Conservation (phyloP, 1,140 invertebrate species). For the Homarus americanus region DNA sequence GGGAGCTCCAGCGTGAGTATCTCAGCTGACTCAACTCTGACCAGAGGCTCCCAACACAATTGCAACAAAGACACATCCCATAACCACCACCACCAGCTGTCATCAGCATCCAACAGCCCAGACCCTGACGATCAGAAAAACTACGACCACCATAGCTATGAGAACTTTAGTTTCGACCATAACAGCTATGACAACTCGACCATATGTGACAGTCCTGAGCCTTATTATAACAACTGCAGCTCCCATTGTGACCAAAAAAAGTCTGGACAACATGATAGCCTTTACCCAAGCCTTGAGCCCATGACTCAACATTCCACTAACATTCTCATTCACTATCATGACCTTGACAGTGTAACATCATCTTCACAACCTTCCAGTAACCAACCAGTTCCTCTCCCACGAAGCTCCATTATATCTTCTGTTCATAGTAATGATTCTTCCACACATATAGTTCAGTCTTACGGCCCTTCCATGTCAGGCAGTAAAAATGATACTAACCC, state of each 20-base stretch:
- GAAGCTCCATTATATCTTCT: slow-evolving; percentile 73
- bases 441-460: slow-evolving; percentile 72
- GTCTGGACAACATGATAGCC: neutral
- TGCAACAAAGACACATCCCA: slow-evolving; percentile 26
- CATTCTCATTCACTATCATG: slow-evolving; percentile 72
- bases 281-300: slow-evolving; percentile 46
- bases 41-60: slow-evolving; percentile 37
- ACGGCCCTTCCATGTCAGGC: slow-evolving; percentile 52
- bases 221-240: slow-evolving; percentile 40
- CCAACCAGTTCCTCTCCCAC: slow-evolving; percentile 60
- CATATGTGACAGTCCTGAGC: slow-evolving; percentile 38
- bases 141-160: slow-evolving; percentile 55
- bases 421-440: slow-evolving; percentile 69
- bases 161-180: slow-evolving; percentile 53
- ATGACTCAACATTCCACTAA: slow-evolving; percentile 73
- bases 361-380: slow-evolving; percentile 10
- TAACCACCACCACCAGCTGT: slow-evolving; percentile 45
- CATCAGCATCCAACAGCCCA: slow-evolving; percentile 55
- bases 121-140: slow-evolving; percentile 42
- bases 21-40: slow-evolving; percentile 57
- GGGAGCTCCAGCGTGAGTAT: slow-evolving; percentile 74
- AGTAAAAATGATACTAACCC: slow-evolving; percentile 49
- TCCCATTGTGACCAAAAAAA: neutral
- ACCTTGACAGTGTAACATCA: slow-evolving; percentile 30
- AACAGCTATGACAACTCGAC: slow-evolving; percentile 30